Evolutionary conservation across 1,140 invertebrate genomes (phyloP), one percentile per base, ranked within the genome.

Genomic region (Ceratoteleas bidentatus): DNA sequence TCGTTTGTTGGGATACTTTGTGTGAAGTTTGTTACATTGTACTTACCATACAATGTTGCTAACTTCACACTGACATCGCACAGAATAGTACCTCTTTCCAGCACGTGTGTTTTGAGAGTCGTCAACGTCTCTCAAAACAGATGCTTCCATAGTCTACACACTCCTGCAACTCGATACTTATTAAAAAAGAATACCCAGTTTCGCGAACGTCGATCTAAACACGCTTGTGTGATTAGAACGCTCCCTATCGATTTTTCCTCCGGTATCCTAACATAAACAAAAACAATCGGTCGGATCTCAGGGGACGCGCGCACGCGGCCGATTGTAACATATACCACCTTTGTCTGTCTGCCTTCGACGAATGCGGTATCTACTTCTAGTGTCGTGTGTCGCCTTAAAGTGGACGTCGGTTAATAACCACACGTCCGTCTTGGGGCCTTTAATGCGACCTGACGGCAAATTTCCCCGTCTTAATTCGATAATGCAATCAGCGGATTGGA

Each of bases 341-440:
- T 69, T 70, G 56, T 60, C 14, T 74, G 14, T 62, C 4, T 58
- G 32, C 40, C 16, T 69, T 78, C 65, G 65, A 33, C 14, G 47
- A 78, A 78, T 15, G 53, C 58, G 58, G 64, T 78, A 64, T 78
- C 52, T 78, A 78, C 61, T 33, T 49, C 50, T 62, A 54, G 64
- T 62, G 73, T 76, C 64, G 50, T 76, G 40, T 76, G 9, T 62
- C 73, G 43, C 6, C 45, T 61, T 49, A 76, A 68, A 69, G 14
- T 62, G 15, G n/a, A 68, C 49, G 36, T 14, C 33, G 56, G 60
- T 74, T 64, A 74, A 57, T 74, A 74, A 73, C 50, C 69, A 38
- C 47, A 54, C 38, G 43, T 38, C 34, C 32, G 50, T 74, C 15
- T 49, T 33, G 34, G 58, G 54, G 52, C 33, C 72, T 75, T 66